These are phyloP conservation scores for Conus ventricosus DNA, from an alignment of 1,140 invertebrate genomes.

Conservation along the genomic window DNA sequence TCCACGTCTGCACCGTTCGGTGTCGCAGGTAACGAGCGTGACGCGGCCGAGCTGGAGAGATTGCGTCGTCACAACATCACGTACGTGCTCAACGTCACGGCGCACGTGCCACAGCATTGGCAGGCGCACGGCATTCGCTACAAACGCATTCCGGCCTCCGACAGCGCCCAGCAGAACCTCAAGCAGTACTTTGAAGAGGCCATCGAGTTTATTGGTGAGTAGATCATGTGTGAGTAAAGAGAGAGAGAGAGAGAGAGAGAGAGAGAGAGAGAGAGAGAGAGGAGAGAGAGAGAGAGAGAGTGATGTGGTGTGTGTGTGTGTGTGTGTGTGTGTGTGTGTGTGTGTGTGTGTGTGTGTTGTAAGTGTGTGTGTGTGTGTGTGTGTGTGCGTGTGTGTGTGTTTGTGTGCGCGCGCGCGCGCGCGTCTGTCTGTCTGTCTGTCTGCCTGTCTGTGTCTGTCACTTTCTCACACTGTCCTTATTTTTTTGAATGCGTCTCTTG, in stretches of 20 bases:
- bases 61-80: constrained; percentile 76
- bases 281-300: too few relatives aligned
- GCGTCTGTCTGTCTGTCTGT: background rate
- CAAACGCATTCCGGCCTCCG: constrained; percentile 80
- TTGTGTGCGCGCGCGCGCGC: too few relatives aligned
- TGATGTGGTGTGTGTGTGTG: too few relatives aligned
- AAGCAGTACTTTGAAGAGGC: constrained; percentile 95
- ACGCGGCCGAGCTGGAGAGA: constrained; percentile 85
- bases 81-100: constrained; percentile 85
- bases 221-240: background rate
- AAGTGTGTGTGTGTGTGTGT: too few relatives aligned
- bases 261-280: too few relatives aligned
- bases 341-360: too few relatives aligned
- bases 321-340: too few relatives aligned
- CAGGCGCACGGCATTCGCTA: constrained; percentile 79
- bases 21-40: constrained; percentile 83
- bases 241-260: too few relatives aligned
- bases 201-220: constrained; percentile 92
- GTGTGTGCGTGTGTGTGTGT: too few relatives aligned
- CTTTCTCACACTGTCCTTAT: background rate
- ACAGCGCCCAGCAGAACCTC: constrained; percentile 91
- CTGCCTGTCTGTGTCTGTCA: background rate
- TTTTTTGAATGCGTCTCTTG: background rate
- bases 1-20: too few relatives aligned
- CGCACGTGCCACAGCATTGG: constrained; percentile 84